phyloP scores from a whole-genome alignment of 2,888 invertebrate genomes.

The Drosophila aldrichi region DNA sequence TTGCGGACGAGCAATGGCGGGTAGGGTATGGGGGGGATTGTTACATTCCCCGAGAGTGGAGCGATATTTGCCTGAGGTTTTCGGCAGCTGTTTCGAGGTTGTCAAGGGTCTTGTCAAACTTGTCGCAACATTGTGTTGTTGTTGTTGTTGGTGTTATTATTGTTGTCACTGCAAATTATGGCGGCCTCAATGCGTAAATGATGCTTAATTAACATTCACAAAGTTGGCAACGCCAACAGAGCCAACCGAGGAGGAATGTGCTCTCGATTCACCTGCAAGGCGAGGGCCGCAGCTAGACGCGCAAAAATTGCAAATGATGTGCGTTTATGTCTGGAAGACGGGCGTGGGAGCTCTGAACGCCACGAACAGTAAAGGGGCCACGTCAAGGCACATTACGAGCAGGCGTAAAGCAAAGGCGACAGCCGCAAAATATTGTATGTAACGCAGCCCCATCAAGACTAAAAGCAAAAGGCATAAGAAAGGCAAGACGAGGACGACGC shows the following conservation, averaged over 20 bases:
- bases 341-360: background rate
- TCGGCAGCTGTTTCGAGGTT: conserved; percentile 25
- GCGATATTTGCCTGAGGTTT: conserved; percentile 11
- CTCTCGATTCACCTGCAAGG: conserved; percentile 17
- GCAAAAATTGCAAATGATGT: conserved; percentile 70
- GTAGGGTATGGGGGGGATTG: background rate
- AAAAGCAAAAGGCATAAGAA: conserved; percentile 22
- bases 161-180: conserved; percentile 72
- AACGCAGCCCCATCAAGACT: conserved; percentile 43
- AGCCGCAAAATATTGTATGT: conserved; percentile 53
- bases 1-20: conserved; percentile 13
- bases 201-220: conserved; percentile 78
- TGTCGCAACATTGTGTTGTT: conserved; percentile 68
- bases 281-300: conserved; percentile 57
- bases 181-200: conserved; percentile 78
- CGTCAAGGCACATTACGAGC: conserved; percentile 50
- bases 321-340: conserved; percentile 58
- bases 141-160: conserved; percentile 27
- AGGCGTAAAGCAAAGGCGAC: conserved; percentile 41
- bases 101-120: conserved; percentile 70
- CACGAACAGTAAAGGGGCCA: background rate
- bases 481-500: background rate
- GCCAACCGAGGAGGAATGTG: conserved; percentile 35
- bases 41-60: conserved; percentile 13
- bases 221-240: conserved; percentile 33